phyloP scores from a whole-genome alignment of 1,140 invertebrate genomes.

The Bombus turneri region DNA sequence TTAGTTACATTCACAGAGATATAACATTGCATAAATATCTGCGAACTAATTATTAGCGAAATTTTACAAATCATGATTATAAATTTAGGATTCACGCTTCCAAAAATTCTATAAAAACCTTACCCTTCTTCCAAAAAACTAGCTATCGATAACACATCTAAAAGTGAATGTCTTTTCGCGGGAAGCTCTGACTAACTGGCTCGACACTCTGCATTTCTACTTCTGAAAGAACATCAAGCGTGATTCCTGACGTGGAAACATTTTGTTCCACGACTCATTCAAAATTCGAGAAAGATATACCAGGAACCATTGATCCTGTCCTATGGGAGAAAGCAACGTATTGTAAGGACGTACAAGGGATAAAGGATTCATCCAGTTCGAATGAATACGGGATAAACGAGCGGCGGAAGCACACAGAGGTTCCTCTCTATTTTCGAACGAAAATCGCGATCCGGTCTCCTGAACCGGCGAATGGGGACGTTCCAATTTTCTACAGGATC shows the following conservation, averaged over 20 bases:
- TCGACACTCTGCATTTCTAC: neutral
- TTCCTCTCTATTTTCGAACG: slow-evolving; percentile 24
- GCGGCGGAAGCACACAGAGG: neutral
- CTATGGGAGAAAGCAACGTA: neutral
- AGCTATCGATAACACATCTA: too few relatives aligned
- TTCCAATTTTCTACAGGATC: slow-evolving; percentile 18
- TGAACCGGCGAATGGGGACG: neutral
- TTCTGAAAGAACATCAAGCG: neutral
- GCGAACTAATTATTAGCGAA: too few relatives aligned
- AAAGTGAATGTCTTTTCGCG: neutral
- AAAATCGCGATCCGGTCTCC: neutral
- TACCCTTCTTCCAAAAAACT: too few relatives aligned
- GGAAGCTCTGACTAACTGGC: neutral
- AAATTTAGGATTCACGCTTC: too few relatives aligned
- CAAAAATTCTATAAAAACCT: too few relatives aligned
- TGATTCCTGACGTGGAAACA: neutral
- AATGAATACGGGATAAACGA: slow-evolving; percentile 39
- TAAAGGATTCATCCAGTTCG: slow-evolving; percentile 18
- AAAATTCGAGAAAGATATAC: neutral
- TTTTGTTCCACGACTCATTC: neutral
- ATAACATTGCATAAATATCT: too few relatives aligned
- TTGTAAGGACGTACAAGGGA: slow-evolving; percentile 1
- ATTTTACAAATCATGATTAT: too few relatives aligned
- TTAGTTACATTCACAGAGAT: too few relatives aligned
- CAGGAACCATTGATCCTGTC: neutral